A percentile compares a stretch with the other conserved stretches of the same genome.
Evolutionary conservation across 2,888 invertebrate species (phyloP).

Genomic region (Mimachlamys varia): DNA sequence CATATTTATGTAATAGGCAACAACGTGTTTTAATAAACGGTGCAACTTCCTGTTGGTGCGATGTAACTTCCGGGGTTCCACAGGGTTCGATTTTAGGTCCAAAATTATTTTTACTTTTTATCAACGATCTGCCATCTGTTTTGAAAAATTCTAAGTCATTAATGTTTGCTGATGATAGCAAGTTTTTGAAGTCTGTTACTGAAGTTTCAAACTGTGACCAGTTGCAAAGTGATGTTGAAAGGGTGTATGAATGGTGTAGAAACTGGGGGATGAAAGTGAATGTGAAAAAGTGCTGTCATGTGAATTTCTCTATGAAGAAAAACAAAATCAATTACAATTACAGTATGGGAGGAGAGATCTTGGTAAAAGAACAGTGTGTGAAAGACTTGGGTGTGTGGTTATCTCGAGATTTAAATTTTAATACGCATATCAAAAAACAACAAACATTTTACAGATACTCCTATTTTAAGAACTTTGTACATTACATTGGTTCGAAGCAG

Average conservation of each 20-base stretch:
- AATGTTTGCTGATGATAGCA: neutral
- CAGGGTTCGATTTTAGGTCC: neutral
- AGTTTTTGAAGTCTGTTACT: neutral
- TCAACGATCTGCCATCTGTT: neutral
- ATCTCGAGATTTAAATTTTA: neutral
- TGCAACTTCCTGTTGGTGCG: neutral
- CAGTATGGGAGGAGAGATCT: neutral
- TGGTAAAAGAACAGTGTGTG: neutral
- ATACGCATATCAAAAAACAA: too few species aligned
- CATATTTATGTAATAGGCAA: too few species aligned
- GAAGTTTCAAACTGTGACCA: neutral
- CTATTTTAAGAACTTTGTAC: too few species aligned
- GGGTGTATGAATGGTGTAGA: neutral
- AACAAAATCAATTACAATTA: neutral
- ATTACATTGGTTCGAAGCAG: too few species aligned
- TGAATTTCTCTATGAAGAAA: neutral
- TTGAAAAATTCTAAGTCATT: neutral
- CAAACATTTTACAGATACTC: too few species aligned
- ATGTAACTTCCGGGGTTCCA: neutral
- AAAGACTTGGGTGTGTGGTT: neutral
- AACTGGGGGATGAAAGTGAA: too few species aligned
- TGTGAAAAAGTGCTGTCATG: neutral
- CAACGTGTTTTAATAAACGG: neutral
- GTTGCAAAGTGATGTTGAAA: neutral
- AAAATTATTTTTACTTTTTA: neutral